Evolutionary conservation across 1,140 invertebrate genomes (phyloP).

Genomic region (Atta colombica): DNA sequence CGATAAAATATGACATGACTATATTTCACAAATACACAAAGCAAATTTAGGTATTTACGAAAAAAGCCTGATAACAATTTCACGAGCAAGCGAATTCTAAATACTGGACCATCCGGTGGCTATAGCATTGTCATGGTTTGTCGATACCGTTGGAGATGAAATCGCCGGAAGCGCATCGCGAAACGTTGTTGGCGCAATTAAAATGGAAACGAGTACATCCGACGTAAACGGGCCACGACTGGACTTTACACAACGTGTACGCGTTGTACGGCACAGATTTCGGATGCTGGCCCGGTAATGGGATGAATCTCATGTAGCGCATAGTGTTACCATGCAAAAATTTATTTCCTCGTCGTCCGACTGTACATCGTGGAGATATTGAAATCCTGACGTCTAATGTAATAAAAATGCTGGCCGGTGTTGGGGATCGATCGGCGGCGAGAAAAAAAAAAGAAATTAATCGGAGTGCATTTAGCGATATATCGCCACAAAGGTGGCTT

Average conservation of each 20-base stretch:
- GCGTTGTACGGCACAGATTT: slow-evolving; percentile 51
- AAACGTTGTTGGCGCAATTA: slow-evolving; percentile 59
- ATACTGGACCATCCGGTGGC: background rate
- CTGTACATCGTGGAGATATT: slow-evolving; percentile 60
- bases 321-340: slow-evolving; percentile 26
- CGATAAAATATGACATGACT: background rate
- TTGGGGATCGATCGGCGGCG: background rate
- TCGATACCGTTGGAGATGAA: slow-evolving; percentile 15
- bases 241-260: slow-evolving; percentile 16
- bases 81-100: background rate
- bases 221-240: slow-evolving; percentile 35
- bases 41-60: background rate
- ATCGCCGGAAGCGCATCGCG: slow-evolving; percentile 36
- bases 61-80: background rate
- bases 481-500: background rate
- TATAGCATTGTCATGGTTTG: background rate
- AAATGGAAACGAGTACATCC: slow-evolving; percentile 61
- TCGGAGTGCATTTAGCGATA: slow-evolving; percentile 12
- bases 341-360: slow-evolving; percentile 59
- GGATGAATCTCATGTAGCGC: slow-evolving; percentile 39
- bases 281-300: slow-evolving; percentile 46
- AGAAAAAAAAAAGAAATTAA: slow-evolving; percentile 18
- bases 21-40: background rate
- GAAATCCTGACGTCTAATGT: slow-evolving; percentile 56
- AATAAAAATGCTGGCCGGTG: slow-evolving; percentile 49